These are phyloP conservation scores for Zaprionus bogoriensis DNA, from an alignment of 2,888 invertebrate species.

Conservation along the genomic window DNA sequence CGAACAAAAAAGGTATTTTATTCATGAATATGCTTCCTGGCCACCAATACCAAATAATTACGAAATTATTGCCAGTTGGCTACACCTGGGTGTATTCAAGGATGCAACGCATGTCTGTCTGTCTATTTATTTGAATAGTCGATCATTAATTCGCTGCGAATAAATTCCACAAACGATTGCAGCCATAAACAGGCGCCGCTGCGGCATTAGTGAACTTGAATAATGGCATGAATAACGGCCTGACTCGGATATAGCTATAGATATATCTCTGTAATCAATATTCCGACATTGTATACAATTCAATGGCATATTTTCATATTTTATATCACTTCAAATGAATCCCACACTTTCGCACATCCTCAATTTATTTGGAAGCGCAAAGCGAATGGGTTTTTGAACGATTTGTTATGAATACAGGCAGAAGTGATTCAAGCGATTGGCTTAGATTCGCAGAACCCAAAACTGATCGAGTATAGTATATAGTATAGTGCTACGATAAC, in stretches of 20 bases:
- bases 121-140: not conserved
- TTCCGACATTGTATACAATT: conserved; percentile 38
- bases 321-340: conserved; percentile 45
- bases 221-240: conserved; percentile 11
- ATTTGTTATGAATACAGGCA: conserved; percentile 36
- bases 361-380: conserved; percentile 42
- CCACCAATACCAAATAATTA: too few species aligned
- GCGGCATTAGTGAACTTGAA: conserved; percentile 8
- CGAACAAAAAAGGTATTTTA: not conserved
- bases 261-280: conserved; percentile 38
- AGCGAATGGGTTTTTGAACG: conserved; percentile 45
- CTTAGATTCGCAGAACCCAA: conserved; percentile 31
- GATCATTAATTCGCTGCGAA: conserved; percentile 7
- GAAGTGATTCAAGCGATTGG: conserved; percentile 34
- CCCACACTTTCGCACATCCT: conserved; percentile 58
- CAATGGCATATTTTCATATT: conserved; percentile 41
- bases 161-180: conserved; percentile 12
- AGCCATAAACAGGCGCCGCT: conserved; percentile 28
- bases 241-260: conserved; percentile 12
- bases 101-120: not conserved
- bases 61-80: too few species aligned
- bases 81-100: too few species aligned
- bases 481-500: too few species aligned
- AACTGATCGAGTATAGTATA: conserved; percentile 43
- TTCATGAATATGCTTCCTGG: not conserved